These are phyloP conservation scores for Eupithecia exiguata DNA, from an alignment of 2,888 invertebrate genomes.

Conservation along the genomic window DNA sequence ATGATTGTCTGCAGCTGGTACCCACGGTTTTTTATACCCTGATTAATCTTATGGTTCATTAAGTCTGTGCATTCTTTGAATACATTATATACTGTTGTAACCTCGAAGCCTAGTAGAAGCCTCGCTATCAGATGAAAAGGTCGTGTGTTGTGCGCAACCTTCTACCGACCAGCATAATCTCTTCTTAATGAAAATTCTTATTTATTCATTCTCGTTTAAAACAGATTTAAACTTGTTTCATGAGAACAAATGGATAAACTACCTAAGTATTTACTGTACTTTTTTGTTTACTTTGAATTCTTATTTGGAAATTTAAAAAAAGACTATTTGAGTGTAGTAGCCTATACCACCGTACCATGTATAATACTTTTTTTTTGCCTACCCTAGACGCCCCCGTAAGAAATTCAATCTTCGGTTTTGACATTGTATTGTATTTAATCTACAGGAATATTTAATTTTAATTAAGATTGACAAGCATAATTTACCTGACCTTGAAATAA, in stretches of 20 bases:
- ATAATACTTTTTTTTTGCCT: no score
- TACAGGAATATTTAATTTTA: no score
- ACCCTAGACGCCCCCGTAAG: no score
- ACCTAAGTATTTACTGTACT: neutral
- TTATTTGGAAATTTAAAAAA: neutral
- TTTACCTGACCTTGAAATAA: no score
- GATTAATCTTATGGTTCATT: constrained; percentile 42
- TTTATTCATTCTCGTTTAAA: neutral
- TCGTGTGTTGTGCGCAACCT: constrained; percentile 14
- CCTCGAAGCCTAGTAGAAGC: constrained; percentile 12
- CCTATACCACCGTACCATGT: no score
- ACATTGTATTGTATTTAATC: no score
- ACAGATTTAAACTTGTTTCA: neutral
- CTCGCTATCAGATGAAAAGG: constrained; percentile 14
- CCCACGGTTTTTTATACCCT: constrained; percentile 42
- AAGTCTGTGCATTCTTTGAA: constrained; percentile 37
- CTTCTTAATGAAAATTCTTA: neutral
- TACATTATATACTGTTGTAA: constrained; percentile 34
- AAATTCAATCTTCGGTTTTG: no score
- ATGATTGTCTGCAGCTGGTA: constrained; percentile 29
- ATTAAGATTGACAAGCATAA: no score
- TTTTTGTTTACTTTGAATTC: neutral
- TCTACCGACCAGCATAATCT: neutral
- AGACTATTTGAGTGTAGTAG: no score
- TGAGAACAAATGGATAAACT: neutral